Evolutionary conservation across 2,888 invertebrate genomes (phyloP), one percentile per base, ranked within the genome.

Genomic region (Trilocha varians): DNA sequence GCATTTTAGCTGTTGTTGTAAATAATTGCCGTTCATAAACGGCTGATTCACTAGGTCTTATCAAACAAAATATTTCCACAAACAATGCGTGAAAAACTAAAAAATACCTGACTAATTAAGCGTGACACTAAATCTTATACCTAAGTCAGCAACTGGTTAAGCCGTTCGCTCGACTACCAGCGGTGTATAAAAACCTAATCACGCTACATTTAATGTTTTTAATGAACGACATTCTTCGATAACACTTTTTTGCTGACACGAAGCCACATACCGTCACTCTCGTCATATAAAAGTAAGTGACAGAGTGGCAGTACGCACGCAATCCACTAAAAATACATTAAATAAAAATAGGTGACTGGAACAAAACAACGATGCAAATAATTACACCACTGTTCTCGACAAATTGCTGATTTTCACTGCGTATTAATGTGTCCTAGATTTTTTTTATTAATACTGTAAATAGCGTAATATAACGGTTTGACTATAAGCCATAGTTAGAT

Each of bases 341-440:
- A 41, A 39, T 34, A 53, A 51, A 66, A 60, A 63, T 66, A 62
- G 65, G 65, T 66, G 60, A 66, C 52, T 64, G 57, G 62, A 59
- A 62, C 62, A 58, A 37, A 25, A 11, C 25, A 32, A 16, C 36
- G 44, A 47, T 47, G 41, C 41, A 17, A 39, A 39, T 25, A 39
- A 39, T 17, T 13, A 17, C 15, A 34, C 16, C 39, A 39, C 15
- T 39, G 17, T 34, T 34, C 16, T 17, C 13, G 33, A 34, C 34
- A 39, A 39, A 41, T 13, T 13, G 16, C 17, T 16, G 16, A 34
- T 38, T 38, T 38, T 13, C 38, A 38, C 32, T 38, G 25, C 34
- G 25, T 38, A 15, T 35, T 18, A n/a, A 25, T 25, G 5, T 25
- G 25, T 25, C 8, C 25, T 11, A 25, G 25, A 5, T 18, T 25